A percentile compares a stretch with the other conserved stretches of the same genome.
phyloP scores from a whole-genome alignment of 2,888 invertebrate species.

The Ligdia adustata region DNA sequence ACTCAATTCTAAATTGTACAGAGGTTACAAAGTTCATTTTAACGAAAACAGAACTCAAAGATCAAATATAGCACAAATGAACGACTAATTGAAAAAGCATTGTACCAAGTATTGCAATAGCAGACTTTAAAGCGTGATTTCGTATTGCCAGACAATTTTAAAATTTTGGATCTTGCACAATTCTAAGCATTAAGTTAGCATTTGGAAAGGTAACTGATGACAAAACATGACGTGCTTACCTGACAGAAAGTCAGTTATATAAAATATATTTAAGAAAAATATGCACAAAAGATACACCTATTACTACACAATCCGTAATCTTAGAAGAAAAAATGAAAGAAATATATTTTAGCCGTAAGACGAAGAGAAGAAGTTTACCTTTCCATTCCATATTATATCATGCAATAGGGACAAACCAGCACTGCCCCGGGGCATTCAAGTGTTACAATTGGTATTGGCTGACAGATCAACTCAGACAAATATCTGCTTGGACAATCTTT shows the following conservation, averaged over 20 bases:
- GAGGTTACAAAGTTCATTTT: slow-evolving; percentile 8
- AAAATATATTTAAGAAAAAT: too few species aligned
- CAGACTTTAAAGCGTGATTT: slow-evolving; percentile 24
- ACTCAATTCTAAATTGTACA: background rate
- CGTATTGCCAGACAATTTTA: slow-evolving; percentile 17
- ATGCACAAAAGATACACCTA: too few species aligned
- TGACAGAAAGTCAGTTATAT: too few species aligned
- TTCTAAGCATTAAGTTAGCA: too few species aligned
- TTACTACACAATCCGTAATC: background rate
- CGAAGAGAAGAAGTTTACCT: slow-evolving; percentile 15
- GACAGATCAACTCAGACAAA: too few species aligned
- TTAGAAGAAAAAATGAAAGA: too few species aligned
- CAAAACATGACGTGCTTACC: too few species aligned
- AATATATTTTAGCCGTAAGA: too few species aligned
- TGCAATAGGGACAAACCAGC: slow-evolving; percentile 34
- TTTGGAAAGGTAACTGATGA: too few species aligned
- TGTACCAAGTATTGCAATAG: slow-evolving; percentile 17
- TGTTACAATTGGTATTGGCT: too few species aligned
- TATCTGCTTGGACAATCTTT: too few species aligned
- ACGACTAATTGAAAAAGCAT: background rate
- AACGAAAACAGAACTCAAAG: slow-evolving; percentile 7
- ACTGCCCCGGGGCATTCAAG: slow-evolving; percentile 32
- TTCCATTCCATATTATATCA: slow-evolving; percentile 34
- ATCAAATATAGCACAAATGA: slow-evolving; percentile 3
- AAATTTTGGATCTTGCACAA: too few species aligned